Evolutionary conservation across 2,113 vertebrate species (phyloP), one percentile per base, ranked within the genome.

Genomic region (Cyanocitta stelleri): DNA sequence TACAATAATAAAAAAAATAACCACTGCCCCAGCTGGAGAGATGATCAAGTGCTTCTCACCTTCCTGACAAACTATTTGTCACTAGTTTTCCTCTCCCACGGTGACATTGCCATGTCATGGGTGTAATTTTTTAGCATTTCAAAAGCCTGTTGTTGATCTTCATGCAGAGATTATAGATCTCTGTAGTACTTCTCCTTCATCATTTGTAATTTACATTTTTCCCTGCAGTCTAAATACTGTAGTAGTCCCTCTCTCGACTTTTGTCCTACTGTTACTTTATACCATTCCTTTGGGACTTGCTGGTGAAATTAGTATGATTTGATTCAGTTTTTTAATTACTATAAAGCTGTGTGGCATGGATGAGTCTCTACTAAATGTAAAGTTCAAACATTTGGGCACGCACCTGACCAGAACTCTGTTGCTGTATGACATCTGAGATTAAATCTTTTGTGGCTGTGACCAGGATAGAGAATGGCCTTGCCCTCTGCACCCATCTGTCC

Each of bases 191-290:
- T 94, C 73, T 30, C 41, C 89, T 95, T 94, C 63, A 93, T 88
- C 94, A 82, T 62, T 58, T 82, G 71, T 49, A 89, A 89, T 91
- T 87, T 95, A 59, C 91, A 93, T 93, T 56, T 92, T 93, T 80
- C 58, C 83, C 61, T 87, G 64, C n/a, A 33, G 51, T 76, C 86
- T 73, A 74, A 95, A 77, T 51, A 69, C 62, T 69, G 22, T 13
- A 76, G 58, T 22, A 54, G 43, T 85, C 32, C 46, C 16, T 24
- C 51, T 88, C 43, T 62, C 55, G 30, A 27, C 66, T 85, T 44
- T 61, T 77, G 37, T 92, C 85, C 75, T 92, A 72, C 85, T 95
- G 85, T 41, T 93, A 32, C 63, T 87, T 93, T 88, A 32, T 63
- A 29, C 46, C n/a, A 6, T 24, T 41, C n/a, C 22, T 91, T 89